Conservation (phyloP, 2,888 invertebrate species). For the Rotaria macrura region DNA sequence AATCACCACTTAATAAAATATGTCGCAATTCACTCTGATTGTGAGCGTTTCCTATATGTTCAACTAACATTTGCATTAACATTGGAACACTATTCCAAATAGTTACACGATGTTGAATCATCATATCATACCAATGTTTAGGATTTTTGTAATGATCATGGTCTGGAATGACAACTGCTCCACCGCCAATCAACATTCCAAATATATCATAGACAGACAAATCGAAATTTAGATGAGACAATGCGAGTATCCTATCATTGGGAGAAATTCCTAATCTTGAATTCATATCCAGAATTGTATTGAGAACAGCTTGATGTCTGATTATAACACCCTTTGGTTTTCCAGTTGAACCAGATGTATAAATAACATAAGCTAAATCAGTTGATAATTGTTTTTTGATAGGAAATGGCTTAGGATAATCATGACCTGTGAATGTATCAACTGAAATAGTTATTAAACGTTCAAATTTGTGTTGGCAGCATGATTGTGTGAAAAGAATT, state of each 20-base stretch:
- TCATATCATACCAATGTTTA: neutral
- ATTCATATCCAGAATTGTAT: conserved; percentile 21
- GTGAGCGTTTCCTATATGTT: neutral
- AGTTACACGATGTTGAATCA: neutral
- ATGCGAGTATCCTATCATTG: neutral
- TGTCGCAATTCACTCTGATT: neutral
- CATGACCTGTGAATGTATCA: neutral
- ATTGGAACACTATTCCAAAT: too few relatives aligned
- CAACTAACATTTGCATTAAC: too few relatives aligned
- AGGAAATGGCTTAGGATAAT: too few relatives aligned
- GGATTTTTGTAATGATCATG: neutral
- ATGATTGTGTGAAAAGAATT: neutral
- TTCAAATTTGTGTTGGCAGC: neutral
- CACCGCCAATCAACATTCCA: too few relatives aligned
- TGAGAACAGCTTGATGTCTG: neutral
- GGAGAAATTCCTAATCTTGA: neutral
- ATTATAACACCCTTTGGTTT: conserved; percentile 23
- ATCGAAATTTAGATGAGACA: conserved; percentile 20
- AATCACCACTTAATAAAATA: conserved; percentile 19
- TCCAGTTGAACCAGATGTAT: conserved; percentile 12
- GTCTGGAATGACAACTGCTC: neutral
- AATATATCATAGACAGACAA: conserved; percentile 18
- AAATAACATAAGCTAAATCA: conserved; percentile 20
- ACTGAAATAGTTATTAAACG: neutral
- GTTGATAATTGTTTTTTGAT: neutral